A percentile compares a stretch with the other conserved stretches of the same genome.
Conservation (phyloP, 2,888 invertebrate genomes). For the Gnatocerus cornutus region DNA sequence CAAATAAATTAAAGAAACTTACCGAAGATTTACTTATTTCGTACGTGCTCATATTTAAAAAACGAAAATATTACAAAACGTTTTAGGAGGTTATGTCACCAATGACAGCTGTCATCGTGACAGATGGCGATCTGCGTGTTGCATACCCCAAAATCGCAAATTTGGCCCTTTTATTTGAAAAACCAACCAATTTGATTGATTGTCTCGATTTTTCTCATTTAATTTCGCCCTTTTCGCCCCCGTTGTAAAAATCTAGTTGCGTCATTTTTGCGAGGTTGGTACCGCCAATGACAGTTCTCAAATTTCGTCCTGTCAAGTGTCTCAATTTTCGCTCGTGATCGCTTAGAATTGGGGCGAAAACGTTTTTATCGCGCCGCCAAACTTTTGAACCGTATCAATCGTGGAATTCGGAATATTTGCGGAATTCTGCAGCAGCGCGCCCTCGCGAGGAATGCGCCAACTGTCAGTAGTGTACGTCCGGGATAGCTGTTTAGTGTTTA, state of each 20-base stretch:
- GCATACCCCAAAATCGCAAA: no score
- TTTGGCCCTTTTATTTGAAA: no score
- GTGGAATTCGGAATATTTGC: slow-evolving; percentile 56
- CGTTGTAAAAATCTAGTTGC: no score
- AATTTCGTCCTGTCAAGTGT: no score
- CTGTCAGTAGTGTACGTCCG: slow-evolving; percentile 54
- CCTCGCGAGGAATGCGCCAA: slow-evolving; percentile 59
- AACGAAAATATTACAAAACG: neutral
- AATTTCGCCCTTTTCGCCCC: no score
- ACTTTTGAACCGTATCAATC: neutral
- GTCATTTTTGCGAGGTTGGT: no score
- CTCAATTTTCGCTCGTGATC: no score
- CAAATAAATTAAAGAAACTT: slow-evolving; percentile 47
- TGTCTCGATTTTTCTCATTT: no score
- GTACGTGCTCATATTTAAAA: slow-evolving; percentile 62
- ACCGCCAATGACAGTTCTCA: neutral
- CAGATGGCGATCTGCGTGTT: no score
- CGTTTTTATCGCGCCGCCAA: neutral
- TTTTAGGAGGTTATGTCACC: neutral
- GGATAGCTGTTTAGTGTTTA: slow-evolving; percentile 42
- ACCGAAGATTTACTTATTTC: slow-evolving; percentile 66
- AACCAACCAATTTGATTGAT: no score
- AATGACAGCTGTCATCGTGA: slow-evolving; percentile 2
- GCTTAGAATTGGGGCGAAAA: no score
- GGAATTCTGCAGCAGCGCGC: slow-evolving; percentile 60